Evolutionary conservation across 2,797 vertebrate genomes (phyloP), one percentile per base, ranked within the genome.

Genomic region (Hydrolagus colliei): DNA sequence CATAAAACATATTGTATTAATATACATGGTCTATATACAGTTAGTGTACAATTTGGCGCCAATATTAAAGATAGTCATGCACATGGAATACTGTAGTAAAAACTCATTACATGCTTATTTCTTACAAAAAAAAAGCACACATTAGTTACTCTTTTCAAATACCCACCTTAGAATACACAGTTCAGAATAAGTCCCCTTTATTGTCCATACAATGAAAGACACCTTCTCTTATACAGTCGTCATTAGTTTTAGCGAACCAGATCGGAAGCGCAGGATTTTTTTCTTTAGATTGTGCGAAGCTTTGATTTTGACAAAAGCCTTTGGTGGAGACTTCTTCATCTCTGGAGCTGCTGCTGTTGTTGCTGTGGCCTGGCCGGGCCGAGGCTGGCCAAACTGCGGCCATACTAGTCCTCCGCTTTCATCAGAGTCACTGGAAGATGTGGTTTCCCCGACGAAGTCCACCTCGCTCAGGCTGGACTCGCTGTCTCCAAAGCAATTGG

Each of bases 261-360:
- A 96, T 73, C 95, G 93, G 91, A 97, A 98, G 87, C 96, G 93
- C 1, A 99, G 94, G 88, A 99, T 98, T 89, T 96, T 99, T 93
- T 95, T 98, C 93, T 99, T 99, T 89, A 99, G 95, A 91, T 96
- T 96, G 85, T 96, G 96, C 0, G 97, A 98, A 0, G 97, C 97
- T 90, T 98, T 99, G 86, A 99, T 97, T 92, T 97, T 98, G 75
- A 98, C 94, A 52, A 96, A 96, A 65, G 96, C 92, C 89, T 97
- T 96, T 0, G 93, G 90, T 0, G 95, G 93, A 87, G 94, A 91
- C 86, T 92, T 89, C 59, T 91, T 94, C 86, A 95, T 91, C 86
- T 95, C 94, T 0, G 94, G 91, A 0, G 88, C 89, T 0, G 93
- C 87, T 52, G 41, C 6, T 52, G 41, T 52, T 52, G 41, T 52